Base-by-base conservation (phyloP, 2,888 invertebrate species). In the Crioceris asparagi region DNA sequence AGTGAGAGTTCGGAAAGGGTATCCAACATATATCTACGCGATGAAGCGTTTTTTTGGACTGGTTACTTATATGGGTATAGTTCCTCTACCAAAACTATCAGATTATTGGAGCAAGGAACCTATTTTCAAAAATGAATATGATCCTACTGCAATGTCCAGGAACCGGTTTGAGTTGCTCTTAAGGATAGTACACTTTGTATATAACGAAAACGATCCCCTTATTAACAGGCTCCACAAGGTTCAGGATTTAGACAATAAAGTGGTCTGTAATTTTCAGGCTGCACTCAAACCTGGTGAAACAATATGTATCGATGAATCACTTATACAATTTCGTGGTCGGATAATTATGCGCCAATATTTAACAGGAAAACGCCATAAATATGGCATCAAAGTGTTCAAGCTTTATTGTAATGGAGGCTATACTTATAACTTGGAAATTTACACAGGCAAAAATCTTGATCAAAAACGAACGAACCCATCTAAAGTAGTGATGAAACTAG, bases 31-130 rank as follows among this genome's bases (percentile, higher is more conserved):
- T 36, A 36, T 36, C 5, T 29, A 19, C 21, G 36, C 29, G 30
- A 36, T 36, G 17, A 36, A 36, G 18, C 29, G 36, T 3, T 36
- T 36, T 36, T 30, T 36, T 30, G 30, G 36, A 11, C 19, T 29
- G 23, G 21, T 36, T 30, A 21, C 21, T 17, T 36, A 45, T 38
- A 52, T 54, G 51, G 47, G 49, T 15, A 36, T 52, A 27, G 47
- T 44, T 32, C 33, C 35, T 29, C 35, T 47, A 32, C 50, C 49
- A 43, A 40, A 35, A 33, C 17, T 53, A 26, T 27, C 35, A 19
- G 40, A 42, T 35, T 53, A 54, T 48, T 55, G 55, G 49, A 49
- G 46, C 35, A 46, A 36, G 35, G 45, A 50, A 29, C 29, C 36
- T 21, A 29, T 30, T 17, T 36, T 36, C 15, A 16, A 30, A 21